Conservation (phyloP, 2,888 invertebrate genomes). For the Ornithoptera priamus region DNA sequence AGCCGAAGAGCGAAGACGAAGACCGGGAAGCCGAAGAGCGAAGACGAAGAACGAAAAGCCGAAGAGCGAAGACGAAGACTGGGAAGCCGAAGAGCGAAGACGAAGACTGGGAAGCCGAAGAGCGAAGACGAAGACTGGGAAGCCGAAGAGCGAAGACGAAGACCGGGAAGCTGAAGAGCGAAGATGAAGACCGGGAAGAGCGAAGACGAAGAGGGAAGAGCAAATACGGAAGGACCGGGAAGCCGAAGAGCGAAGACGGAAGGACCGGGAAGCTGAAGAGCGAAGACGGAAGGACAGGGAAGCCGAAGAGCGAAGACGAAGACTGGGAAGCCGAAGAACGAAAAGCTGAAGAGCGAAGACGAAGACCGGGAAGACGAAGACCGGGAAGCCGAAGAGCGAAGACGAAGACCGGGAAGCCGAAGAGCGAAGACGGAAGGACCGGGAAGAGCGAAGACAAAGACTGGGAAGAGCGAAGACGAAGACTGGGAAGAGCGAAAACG, state of each 20-base stretch:
- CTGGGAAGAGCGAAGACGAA: neutral
- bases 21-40: neutral
- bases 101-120: constrained; percentile 1
- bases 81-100: constrained; percentile 19
- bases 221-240: neutral
- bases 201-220: constrained; percentile 7
- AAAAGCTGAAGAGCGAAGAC: constrained; percentile 15
- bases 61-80: constrained; percentile 1
- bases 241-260: constrained; percentile 1
- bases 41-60: constrained; percentile 22
- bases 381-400: neutral
- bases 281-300: neutral
- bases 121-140: neutral
- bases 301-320: neutral
- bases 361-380: constrained; percentile 11
- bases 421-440: neutral
- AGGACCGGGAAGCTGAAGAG: constrained; percentile 1
- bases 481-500: neutral
- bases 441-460: constrained; percentile 7
- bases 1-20: constrained; percentile 3
- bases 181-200: neutral
- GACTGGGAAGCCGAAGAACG: neutral
- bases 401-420: neutral
- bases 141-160: constrained; percentile 22
- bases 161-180: neutral